A percentile compares a stretch with the other conserved stretches of the same genome.
phyloP scores from a whole-genome alignment of 2,797 vertebrate genomes.

The Choloepus didactylus region DNA sequence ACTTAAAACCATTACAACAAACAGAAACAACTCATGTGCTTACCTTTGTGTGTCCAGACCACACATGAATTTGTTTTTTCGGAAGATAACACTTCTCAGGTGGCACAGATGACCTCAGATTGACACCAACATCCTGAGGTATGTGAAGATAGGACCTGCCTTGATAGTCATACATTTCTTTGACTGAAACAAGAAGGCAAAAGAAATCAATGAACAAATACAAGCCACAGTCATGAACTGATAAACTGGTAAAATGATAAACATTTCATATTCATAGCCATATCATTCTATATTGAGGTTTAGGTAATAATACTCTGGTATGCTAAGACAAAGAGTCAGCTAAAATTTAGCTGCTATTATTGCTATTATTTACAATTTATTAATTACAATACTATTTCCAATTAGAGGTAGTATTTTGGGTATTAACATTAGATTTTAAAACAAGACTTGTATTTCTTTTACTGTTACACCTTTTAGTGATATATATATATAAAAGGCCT shows the following conservation, averaged over 20 bases:
- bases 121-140: slow-evolving; percentile 98
- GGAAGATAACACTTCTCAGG: slow-evolving; percentile 99
- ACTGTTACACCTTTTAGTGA: slow-evolving; percentile 12
- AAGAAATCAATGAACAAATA: slow-evolving; percentile 65
- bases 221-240: slow-evolving; percentile 1
- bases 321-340: neutral
- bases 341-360: slow-evolving; percentile 11
- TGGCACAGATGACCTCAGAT: slow-evolving; percentile 93
- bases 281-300: neutral
- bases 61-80: slow-evolving; percentile 98
- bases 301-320: neutral
- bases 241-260: slow-evolving; percentile 33
- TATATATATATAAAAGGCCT: slow-evolving; percentile 12
- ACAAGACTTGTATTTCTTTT: slow-evolving; percentile 4
- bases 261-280: neutral
- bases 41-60: slow-evolving; percentile 99
- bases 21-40: slow-evolving; percentile 57
- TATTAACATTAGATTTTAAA: slow-evolving; percentile 58
- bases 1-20: neutral
- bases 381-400: no score
- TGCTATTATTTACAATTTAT: slow-evolving; percentile 40
- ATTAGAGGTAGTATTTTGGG: neutral
- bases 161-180: slow-evolving; percentile 99
- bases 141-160: slow-evolving; percentile 98
- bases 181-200: slow-evolving; percentile 91